phyloP scores from a whole-genome alignment of 1,140 invertebrate species.

The Thalassaphorura encarpata region DNA sequence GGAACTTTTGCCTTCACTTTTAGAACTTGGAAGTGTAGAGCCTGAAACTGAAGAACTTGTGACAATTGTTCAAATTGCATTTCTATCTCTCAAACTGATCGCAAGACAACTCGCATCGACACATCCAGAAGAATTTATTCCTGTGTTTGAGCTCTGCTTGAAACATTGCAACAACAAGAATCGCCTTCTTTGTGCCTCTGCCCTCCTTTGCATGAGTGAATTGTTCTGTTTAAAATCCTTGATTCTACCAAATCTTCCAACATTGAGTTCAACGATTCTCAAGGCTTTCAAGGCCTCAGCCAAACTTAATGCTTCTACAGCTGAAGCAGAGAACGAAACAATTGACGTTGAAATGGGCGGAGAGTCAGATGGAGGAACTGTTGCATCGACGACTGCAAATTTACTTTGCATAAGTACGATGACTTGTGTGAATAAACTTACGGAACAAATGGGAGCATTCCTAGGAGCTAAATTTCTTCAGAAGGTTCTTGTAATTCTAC shows the following conservation, averaged over 20 bases:
- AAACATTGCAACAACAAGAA: slow-evolving; percentile 14
- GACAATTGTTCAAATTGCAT: slow-evolving; percentile 63
- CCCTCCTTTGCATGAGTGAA: slow-evolving; percentile 26
- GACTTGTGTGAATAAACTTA: slow-evolving; percentile 24
- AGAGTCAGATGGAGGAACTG: not conserved
- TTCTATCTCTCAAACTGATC: slow-evolving; percentile 70
- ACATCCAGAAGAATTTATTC: slow-evolving; percentile 49
- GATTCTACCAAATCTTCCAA: slow-evolving; percentile 27
- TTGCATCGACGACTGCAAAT: slow-evolving; percentile 11
- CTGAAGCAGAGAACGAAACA: not conserved
- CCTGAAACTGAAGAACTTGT: slow-evolving; percentile 44
- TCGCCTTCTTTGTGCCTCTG: slow-evolving; percentile 20
- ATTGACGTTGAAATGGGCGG: not conserved
- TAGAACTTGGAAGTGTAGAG: slow-evolving; percentile 38
- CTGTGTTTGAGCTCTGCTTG: slow-evolving; percentile 19
- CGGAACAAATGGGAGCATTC: slow-evolving; percentile 25
- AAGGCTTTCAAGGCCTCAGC: slow-evolving; percentile 22
- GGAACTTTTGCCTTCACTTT: slow-evolving; percentile 50
- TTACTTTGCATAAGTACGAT: slow-evolving; percentile 27
- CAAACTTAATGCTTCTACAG: slow-evolving; percentile 7
- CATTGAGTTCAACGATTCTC: slow-evolving; percentile 17
- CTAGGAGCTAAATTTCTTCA: slow-evolving; percentile 21
- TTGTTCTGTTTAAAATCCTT: slow-evolving; percentile 28
- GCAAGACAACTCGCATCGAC: slow-evolving; percentile 54
- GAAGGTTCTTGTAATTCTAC: slow-evolving; percentile 13